phyloP scores from a whole-genome alignment of 2,888 invertebrate genomes.

The Lucinisca nassula region DNA sequence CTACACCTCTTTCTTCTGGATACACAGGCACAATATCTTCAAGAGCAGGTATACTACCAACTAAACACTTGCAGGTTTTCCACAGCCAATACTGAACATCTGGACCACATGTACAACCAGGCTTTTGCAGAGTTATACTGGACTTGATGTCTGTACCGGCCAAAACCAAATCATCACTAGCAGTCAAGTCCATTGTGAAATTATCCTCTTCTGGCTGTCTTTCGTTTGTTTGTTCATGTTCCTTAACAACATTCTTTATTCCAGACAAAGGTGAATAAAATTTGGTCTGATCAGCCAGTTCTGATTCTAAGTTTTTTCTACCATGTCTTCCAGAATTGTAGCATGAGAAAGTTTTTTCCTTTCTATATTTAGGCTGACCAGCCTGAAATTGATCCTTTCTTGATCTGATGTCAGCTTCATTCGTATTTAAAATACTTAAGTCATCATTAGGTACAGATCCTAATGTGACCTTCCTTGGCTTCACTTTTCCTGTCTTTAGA shows the following conservation, averaged over 20 bases:
- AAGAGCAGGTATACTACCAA: conserved; percentile 33
- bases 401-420: too few species aligned
- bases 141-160: background rate
- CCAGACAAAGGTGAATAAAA: background rate
- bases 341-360: too few species aligned
- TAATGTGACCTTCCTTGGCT: too few species aligned
- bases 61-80: conserved; percentile 49
- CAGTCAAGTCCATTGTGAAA: background rate
- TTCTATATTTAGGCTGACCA: too few species aligned
- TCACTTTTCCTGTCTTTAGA: too few species aligned
- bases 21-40: conserved; percentile 21
- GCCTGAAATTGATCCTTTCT: too few species aligned
- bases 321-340: too few species aligned
- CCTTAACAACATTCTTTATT: background rate
- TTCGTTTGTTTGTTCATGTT: background rate
- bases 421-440: too few species aligned
- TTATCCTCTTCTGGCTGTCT: background rate
- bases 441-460: too few species aligned
- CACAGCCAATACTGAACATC: conserved; percentile 44
- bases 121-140: background rate
- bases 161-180: background rate
- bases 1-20: conserved; percentile 41
- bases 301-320: background rate
- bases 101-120: conserved; percentile 42
- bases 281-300: background rate